These are phyloP conservation scores for Petrocephalus microphthalmus DNA, from an alignment of 2,113 vertebrate species.

Conservation along the genomic window DNA sequence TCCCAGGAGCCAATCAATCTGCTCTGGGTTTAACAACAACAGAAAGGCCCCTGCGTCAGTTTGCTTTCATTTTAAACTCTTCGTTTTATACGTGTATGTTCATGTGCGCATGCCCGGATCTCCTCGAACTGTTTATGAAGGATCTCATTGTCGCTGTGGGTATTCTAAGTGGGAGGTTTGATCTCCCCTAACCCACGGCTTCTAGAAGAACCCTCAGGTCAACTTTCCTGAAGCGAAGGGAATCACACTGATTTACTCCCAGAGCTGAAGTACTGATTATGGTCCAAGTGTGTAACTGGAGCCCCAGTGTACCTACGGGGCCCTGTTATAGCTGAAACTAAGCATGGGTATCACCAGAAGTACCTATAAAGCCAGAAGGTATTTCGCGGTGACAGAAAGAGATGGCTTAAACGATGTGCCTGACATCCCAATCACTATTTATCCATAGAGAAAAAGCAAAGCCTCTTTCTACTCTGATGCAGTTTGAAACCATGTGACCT, in stretches of 20 bases:
- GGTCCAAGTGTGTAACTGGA: neutral
- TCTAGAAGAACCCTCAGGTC: neutral
- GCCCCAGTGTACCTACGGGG: neutral
- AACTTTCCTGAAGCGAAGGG: neutral
- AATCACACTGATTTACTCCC: neutral
- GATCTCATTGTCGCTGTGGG: too few species aligned
- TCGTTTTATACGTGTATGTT: neutral
- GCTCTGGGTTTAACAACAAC: neutral
- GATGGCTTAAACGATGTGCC: neutral
- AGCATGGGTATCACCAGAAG: neutral
- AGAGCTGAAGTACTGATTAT: neutral
- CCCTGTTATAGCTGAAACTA: neutral
- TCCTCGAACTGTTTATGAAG: neutral
- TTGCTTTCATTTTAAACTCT: neutral
- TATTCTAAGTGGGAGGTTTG: neutral
- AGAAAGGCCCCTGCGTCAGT: neutral
- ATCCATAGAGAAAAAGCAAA: neutral
- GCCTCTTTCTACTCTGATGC: neutral
- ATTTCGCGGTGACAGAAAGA: neutral
- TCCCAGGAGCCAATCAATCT: slow-evolving; percentile 3
- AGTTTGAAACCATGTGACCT: neutral
- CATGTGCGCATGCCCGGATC: neutral
- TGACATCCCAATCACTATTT: neutral
- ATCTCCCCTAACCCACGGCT: neutral
- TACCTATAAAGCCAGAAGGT: neutral